These are phyloP conservation scores for Podargus strigoides DNA, from an alignment of 2,797 vertebrate genomes.

Conservation along the genomic window DNA sequence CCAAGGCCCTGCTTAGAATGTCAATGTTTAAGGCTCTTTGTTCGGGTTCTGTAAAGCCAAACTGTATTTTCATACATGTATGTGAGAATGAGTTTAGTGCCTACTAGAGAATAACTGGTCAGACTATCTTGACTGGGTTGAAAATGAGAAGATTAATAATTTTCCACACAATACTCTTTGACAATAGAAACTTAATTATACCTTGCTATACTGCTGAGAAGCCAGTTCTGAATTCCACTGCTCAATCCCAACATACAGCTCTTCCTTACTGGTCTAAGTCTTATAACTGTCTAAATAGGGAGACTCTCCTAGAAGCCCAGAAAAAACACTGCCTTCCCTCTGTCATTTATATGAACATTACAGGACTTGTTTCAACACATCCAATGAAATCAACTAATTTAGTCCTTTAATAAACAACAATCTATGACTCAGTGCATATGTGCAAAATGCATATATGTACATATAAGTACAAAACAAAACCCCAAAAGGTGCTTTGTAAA, in stretches of 20 bases:
- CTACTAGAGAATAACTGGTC: background rate
- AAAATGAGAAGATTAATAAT: background rate
- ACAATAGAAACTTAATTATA: background rate
- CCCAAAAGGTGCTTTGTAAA: background rate
- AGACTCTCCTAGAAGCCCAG: background rate
- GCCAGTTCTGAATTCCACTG: background rate
- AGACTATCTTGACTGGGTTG: background rate
- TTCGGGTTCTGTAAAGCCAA: background rate
- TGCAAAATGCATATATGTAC: no score
- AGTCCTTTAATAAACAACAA: background rate
- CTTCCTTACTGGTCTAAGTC: background rate
- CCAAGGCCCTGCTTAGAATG: background rate
- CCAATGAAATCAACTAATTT: background rate
- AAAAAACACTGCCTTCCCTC: background rate
- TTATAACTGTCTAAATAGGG: background rate
- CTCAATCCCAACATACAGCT: background rate
- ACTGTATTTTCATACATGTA: background rate
- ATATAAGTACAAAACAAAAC: rapidly evolving
- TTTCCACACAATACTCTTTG: background rate
- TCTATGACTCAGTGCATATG: background rate
- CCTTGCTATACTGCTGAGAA: background rate
- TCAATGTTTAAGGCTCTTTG: background rate
- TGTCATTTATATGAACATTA: background rate
- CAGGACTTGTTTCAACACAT: background rate
- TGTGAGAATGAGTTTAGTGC: background rate